Base-by-base conservation (phyloP, 2,113 vertebrate species). In the Cryptoleucopteryx plumbea region DNA sequence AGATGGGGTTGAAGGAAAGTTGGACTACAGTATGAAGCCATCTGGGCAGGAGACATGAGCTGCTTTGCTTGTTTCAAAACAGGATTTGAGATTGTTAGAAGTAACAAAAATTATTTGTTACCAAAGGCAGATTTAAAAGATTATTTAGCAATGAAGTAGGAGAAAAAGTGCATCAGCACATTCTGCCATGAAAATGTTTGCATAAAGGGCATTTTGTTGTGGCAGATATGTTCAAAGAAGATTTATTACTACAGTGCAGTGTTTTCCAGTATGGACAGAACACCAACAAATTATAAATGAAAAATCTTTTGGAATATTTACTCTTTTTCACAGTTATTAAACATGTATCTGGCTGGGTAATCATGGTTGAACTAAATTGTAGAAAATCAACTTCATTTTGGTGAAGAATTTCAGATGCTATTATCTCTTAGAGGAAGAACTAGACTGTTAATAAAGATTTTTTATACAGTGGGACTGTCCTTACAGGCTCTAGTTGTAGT, bases 231-330 rank as follows among this genome's bases (percentile, higher is more conserved):
- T 77, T 95, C 81, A 84, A 75, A 96, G n/a, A 20, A 93, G 58
- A 68, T 92, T 71, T 79, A 26, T 71, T 82, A 53, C 36, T 65
- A 67, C 83, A 36, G 31, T 86, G 10, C 27, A 53, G 10, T 79
- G 13, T 61, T 82, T 80, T 83, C 12, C 31, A 61, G 4, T 31
- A 59, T 23, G 16, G 47, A 45, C 17, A 83, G 40, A 94, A 65
- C 6, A 73, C 2, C 36, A 77, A 82, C 13, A 50, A 53, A 70
- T 61, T 34, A 45, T 29, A 47, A 84, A 29, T 38, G 0, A 55
- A 59, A 92, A 92, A 84, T 67, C 62, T 88, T 73, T 91, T 97
- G 77, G 80, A 95, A 92, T 75, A 53, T 53, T 91, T 96, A 80
- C 71, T 95, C 17, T 61, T 96, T 97, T 94, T 70, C 66, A 62